phyloP scores from a whole-genome alignment of 2,888 invertebrate genomes.

The Sericinus montela region DNA sequence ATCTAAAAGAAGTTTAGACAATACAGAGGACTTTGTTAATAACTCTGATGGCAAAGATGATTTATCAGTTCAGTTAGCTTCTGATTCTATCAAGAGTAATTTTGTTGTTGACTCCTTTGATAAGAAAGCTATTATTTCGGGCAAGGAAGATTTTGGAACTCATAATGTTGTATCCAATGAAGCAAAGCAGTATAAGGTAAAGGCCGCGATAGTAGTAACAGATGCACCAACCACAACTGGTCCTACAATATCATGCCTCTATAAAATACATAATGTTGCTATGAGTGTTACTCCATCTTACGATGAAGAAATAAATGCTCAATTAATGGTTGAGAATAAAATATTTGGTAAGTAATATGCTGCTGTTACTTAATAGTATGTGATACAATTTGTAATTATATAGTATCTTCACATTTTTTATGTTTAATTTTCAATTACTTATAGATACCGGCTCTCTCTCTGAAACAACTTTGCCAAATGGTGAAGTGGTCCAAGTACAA shows the following conservation, averaged over 20 bases:
- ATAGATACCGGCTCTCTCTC: slow-evolving; percentile 49
- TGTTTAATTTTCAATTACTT: not conserved
- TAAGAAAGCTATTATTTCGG: slow-evolving; percentile 37
- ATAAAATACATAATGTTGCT: slow-evolving; percentile 58
- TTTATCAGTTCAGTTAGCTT: slow-evolving; percentile 39
- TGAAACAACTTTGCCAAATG: slow-evolving; percentile 45
- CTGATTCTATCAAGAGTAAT: slow-evolving; percentile 36
- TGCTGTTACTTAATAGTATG: too few relatives aligned
- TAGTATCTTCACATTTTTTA: too few relatives aligned
- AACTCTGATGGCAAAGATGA: slow-evolving; percentile 29
- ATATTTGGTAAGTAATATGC: slow-evolving; percentile 46
- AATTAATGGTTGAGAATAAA: slow-evolving; percentile 57
- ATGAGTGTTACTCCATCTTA: slow-evolving; percentile 62
- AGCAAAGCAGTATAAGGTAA: slow-evolving; percentile 47
- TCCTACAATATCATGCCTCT: slow-evolving; percentile 56
- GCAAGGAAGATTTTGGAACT: slow-evolving; percentile 35
- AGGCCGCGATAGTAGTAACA: slow-evolving; percentile 39
- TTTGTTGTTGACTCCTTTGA: slow-evolving; percentile 40
- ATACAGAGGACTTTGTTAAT: slow-evolving; percentile 46
- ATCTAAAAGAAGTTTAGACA: slow-evolving; percentile 52
- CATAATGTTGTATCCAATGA: slow-evolving; percentile 44
- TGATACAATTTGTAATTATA: too few relatives aligned
- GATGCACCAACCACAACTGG: slow-evolving; percentile 43
- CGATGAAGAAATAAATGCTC: slow-evolving; percentile 54
- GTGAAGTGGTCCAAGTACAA: slow-evolving; percentile 60